Evolutionary conservation across 1,140 invertebrate genomes (phyloP), one percentile per base, ranked within the genome.

Genomic region (Scaptomyza graminum): DNA sequence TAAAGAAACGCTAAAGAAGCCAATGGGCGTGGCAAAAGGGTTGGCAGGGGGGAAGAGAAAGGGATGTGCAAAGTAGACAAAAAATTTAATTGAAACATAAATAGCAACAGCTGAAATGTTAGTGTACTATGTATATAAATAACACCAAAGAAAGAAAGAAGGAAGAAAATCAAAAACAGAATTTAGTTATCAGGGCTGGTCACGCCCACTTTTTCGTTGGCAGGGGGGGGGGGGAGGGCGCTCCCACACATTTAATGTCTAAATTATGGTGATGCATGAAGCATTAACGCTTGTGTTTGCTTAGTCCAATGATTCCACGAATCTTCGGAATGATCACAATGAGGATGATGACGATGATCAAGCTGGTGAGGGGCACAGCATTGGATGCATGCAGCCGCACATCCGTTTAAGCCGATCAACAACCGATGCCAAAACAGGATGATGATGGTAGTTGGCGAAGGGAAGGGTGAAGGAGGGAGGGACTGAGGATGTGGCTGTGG

Each of bases 211-310:
- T 15, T 44, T 43, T 25, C 25, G 5, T 2, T 25, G 25, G 28
- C 6, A 7, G 28, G 47, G 22, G 11, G 46, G 2, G 12, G 12
- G 25, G 13, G 3, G 12, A 6, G 12, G 5, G 28, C 56, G 39
- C 39, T 68, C 78, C 69, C 78, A 74, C 79, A 79, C 73, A 62
- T 74, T 85, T 84, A 84, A 84, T 84, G 81, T 85, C 81, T 84
- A 84, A 84, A 84, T 84, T 84, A 84, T 74, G 76, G 73, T 69
- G 18, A 22, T 3, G 63, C 72, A 61, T 64, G 76, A 60, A 72
- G 55, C 74, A 83, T 83, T 83, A 83, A 75, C 67, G 80, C 60
- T 37, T 64, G 49, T 85, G 69, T 84, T 85, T 84, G 81, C 67
- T 83, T 84, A 65, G 28, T 9, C 44, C 37, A 22, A 61, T 11